Evolutionary conservation across 2,113 vertebrate genomes (phyloP).

Genomic region (Ramphastos sulfuratus): DNA sequence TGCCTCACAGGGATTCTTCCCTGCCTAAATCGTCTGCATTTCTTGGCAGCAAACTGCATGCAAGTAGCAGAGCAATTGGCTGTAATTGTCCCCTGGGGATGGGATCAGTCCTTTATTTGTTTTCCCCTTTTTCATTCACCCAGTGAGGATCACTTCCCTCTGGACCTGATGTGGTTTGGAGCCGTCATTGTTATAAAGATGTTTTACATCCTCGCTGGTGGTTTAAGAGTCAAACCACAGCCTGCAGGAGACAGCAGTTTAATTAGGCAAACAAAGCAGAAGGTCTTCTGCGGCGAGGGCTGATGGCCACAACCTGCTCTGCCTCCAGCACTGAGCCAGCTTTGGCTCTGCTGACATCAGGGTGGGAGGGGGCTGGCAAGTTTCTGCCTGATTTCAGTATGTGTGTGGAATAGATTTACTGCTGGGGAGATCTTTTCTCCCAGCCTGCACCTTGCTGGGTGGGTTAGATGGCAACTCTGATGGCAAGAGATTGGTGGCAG

Average conservation of each 20-base stretch:
- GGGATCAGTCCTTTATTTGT: not conserved
- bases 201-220: not conserved
- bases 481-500: not conserved
- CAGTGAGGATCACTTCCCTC: not conserved
- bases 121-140: not conserved
- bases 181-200: not conserved
- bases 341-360: accelerated
- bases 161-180: not conserved
- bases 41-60: not conserved
- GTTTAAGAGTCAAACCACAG: not conserved
- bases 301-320: not conserved
- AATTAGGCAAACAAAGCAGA: accelerated
- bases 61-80: not conserved
- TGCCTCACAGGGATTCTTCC: not conserved
- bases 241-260: not conserved
- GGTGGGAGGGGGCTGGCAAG: no score
- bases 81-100: not conserved
- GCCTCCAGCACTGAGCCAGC: accelerated
- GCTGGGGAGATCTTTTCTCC: accelerated
- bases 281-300: not conserved
- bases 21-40: not conserved
- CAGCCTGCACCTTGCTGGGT: not conserved
- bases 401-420: accelerated
- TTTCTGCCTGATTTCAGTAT: not conserved
- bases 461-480: accelerated